Evolutionary conservation across 2,797 vertebrate genomes (phyloP).

Genomic region (Paguma larvata): DNA sequence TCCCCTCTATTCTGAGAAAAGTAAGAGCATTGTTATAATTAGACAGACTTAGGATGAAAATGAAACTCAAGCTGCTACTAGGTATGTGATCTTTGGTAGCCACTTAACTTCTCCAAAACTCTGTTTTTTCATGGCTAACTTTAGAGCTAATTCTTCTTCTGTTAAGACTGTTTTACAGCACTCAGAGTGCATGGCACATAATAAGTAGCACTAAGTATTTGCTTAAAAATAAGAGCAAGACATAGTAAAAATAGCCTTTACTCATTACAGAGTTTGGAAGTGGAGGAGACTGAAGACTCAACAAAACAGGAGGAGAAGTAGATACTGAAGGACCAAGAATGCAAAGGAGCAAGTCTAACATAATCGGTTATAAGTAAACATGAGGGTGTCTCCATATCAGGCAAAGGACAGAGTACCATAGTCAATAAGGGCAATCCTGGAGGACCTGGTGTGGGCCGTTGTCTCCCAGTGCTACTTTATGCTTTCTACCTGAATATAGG

Average conservation of each 20-base stretch:
- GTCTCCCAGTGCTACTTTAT: background rate
- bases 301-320: background rate
- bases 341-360: background rate
- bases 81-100: background rate
- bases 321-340: background rate
- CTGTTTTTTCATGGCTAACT: background rate
- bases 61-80: background rate
- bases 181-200: background rate
- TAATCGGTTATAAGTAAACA: background rate
- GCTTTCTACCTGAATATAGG: background rate
- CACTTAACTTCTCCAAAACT: background rate
- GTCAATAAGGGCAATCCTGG: rapidly evolving
- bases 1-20: background rate
- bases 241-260: background rate
- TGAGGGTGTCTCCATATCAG: rapidly evolving
- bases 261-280: background rate
- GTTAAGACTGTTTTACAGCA: background rate
- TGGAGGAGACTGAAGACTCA: background rate
- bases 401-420: background rate
- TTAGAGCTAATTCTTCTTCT: background rate
- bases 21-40: background rate
- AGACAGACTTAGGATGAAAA: background rate
- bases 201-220: background rate
- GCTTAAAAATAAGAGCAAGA: constrained; percentile 2
- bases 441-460: background rate